Conservation (phyloP, 30 jellyfish, hydroid and myxozoan species). For the Cassiopea andromeda region DNA sequence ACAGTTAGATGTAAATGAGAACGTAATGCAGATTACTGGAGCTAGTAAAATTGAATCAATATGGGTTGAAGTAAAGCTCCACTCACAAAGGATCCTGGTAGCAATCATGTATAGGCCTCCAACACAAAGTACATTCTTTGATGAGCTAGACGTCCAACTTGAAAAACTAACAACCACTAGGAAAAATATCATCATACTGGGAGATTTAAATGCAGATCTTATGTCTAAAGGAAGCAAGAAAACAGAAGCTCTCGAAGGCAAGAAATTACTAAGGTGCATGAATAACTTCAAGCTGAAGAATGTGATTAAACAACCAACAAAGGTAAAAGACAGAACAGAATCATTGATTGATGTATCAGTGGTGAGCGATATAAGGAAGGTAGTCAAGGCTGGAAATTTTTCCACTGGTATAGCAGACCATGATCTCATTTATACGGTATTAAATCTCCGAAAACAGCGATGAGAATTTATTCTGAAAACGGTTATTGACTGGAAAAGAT, state of each 20-base stretch:
- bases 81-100: slow-evolving; percentile 17
- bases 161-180: slow-evolving; percentile 18
- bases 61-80: slow-evolving; percentile 28
- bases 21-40: slow-evolving; percentile 15
- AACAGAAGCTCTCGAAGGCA: slow-evolving; percentile 35
- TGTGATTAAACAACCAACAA: slow-evolving; percentile 14
- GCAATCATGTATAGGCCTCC: slow-evolving; percentile 47
- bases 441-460: slow-evolving; percentile 30
- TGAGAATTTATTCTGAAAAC: slow-evolving; percentile 33
- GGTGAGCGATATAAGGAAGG: slow-evolving; percentile 37
- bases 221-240: slow-evolving; percentile 37
- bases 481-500: slow-evolving; percentile 37
- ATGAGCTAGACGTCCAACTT: slow-evolving; percentile 41
- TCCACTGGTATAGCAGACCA: slow-evolving; percentile 36
- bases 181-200: slow-evolving; percentile 38
- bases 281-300: slow-evolving; percentile 8
- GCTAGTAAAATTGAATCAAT: slow-evolving; percentile 23
- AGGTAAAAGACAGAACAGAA: slow-evolving; percentile 29
- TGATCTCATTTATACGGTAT: slow-evolving; percentile 16
- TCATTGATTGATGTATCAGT: slow-evolving; percentile 29
- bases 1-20: slow-evolving; percentile 21
- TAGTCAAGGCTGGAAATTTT: slow-evolving; percentile 41
- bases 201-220: slow-evolving; percentile 35
- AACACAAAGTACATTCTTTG: slow-evolving; percentile 29
- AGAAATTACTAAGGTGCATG: slow-evolving; percentile 34